phyloP scores from a whole-genome alignment of 1,140 invertebrate genomes.

The Drosophila yakuba region DNA sequence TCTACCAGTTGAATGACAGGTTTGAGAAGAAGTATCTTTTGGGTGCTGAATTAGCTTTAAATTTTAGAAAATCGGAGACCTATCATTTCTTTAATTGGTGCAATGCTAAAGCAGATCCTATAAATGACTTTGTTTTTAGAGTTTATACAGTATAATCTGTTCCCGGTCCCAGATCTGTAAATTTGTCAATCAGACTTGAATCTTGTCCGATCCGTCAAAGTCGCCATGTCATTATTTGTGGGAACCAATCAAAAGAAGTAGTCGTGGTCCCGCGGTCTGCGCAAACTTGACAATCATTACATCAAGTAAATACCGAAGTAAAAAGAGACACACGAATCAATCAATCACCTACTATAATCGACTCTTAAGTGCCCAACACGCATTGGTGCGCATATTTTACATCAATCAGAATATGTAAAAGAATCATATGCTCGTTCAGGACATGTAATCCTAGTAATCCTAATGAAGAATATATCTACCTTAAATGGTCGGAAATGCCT shows the following conservation, averaged over 20 bases:
- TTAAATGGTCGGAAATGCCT: too few species aligned
- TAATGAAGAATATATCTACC: too few species aligned
- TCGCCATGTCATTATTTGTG: slow-evolving; percentile 79
- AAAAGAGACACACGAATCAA: slow-evolving; percentile 45
- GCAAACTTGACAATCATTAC: slow-evolving; percentile 80
- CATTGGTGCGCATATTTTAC: slow-evolving; percentile 73
- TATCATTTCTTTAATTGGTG: too few species aligned
- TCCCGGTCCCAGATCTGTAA: slow-evolving; percentile 15
- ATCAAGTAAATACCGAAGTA: slow-evolving; percentile 45
- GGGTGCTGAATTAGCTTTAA: too few species aligned
- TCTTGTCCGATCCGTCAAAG: slow-evolving; percentile 50
- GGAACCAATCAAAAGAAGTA: slow-evolving; percentile 66
- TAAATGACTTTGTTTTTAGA: too few species aligned
- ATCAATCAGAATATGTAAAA: slow-evolving; percentile 23
- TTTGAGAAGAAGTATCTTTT: too few species aligned
- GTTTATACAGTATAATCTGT: too few species aligned
- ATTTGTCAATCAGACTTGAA: slow-evolving; percentile 71
- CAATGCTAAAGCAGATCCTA: not conserved
- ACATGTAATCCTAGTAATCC: too few species aligned
- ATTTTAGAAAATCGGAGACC: too few species aligned
- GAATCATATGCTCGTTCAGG: too few species aligned
- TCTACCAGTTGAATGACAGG: too few species aligned
- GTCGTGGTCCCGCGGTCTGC: slow-evolving; percentile 53
- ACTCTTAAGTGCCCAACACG: slow-evolving; percentile 41
- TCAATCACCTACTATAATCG: slow-evolving; percentile 65